Evolutionary conservation across 1,140 invertebrate genomes (phyloP).

Genomic region (Solenopsis fugax): DNA sequence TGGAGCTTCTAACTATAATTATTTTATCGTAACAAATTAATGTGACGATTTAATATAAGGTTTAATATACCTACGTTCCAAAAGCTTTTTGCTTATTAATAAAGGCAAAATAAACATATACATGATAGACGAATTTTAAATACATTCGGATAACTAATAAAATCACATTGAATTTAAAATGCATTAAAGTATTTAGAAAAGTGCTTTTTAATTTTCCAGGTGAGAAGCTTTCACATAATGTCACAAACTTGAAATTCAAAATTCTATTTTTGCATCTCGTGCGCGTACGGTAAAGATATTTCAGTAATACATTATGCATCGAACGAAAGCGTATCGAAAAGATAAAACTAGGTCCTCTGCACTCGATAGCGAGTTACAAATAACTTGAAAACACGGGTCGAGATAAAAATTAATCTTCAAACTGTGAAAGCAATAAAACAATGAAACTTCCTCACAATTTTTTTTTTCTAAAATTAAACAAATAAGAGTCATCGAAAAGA

Average conservation of each 20-base stretch:
- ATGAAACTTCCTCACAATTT: not conserved
- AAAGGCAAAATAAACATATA: not conserved
- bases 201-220: constrained; percentile 16
- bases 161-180: constrained; percentile 9
- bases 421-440: not conserved
- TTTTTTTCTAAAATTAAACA: not conserved
- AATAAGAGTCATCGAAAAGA: constrained; percentile 8
- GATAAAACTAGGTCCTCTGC: not conserved
- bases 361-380: not conserved
- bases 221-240: not conserved
- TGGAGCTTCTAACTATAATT: too few species aligned
- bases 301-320: constrained; percentile 22
- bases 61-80: not conserved
- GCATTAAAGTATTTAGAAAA: constrained; percentile 1
- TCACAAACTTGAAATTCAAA: constrained; percentile 19
- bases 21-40: too few species aligned
- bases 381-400: not conserved
- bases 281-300: not conserved
- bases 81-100: not conserved
- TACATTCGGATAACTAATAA: not conserved
- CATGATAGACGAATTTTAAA: not conserved
- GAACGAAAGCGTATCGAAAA: not conserved
- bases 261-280: not conserved
- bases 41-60: not conserved
- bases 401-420: constrained; percentile 9